Percentiles rank a stretch among this genome's conserved stretches.
Evolutionary conservation across 2,113 vertebrate species (phyloP).

Genomic region (Pyxicephalus adspersus): DNA sequence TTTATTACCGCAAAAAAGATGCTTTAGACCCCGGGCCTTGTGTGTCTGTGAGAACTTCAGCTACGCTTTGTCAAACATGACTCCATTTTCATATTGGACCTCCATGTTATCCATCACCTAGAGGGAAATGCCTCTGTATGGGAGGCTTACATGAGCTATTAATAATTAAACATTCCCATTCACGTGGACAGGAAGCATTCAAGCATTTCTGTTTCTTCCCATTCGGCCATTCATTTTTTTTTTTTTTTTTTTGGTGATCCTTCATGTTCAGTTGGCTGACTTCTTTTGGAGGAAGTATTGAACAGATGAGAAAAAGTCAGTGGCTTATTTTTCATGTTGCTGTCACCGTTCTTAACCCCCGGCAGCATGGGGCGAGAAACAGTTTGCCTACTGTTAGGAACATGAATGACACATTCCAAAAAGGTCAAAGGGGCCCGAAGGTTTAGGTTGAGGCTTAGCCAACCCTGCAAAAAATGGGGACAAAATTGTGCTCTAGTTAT

Average conservation of each 20-base stretch:
- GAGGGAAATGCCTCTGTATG: constrained; percentile 1
- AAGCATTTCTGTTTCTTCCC: constrained; percentile 32
- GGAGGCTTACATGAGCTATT: constrained; percentile 36
- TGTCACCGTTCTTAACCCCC: not conserved
- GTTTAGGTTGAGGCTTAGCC: not conserved
- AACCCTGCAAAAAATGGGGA: too few species aligned
- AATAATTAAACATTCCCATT: constrained; percentile 53
- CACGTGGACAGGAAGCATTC: constrained; percentile 51
- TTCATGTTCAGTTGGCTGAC: constrained; percentile 5
- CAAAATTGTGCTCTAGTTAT: too few species aligned
- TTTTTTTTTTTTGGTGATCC: constrained; percentile 22
- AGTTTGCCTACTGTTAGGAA: constrained; percentile 18
- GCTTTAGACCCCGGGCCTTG: constrained; percentile 11
- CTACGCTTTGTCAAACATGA: constrained; percentile 5
- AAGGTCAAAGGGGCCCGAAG: not conserved
- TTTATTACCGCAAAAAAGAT: constrained; percentile 8
- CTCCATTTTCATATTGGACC: constrained; percentile 37
- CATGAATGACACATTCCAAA: not conserved
- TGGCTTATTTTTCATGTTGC: constrained; percentile 35
- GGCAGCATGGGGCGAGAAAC: not conserved
- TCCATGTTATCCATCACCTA: constrained; percentile 32
- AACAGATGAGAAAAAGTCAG: constrained; percentile 2
- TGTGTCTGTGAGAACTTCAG: constrained; percentile 18
- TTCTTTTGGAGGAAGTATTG: constrained; percentile 41
- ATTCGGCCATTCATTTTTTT: constrained; percentile 33